Conservation (phyloP, 2,888 invertebrate species). For the Heteromyza rotundicornis region DNA sequence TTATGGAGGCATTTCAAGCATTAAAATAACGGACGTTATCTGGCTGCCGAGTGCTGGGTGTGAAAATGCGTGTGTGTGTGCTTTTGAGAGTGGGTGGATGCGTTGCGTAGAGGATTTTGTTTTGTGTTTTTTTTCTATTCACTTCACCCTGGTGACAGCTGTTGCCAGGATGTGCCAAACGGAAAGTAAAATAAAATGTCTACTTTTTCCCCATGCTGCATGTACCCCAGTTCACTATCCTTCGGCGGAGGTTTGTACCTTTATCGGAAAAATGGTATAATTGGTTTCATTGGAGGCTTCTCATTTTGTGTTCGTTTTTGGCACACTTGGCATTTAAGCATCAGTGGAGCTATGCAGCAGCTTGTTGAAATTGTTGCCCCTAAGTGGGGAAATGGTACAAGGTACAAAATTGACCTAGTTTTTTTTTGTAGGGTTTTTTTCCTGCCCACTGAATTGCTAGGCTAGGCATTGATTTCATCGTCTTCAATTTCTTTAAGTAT, state of each 20-base stretch:
- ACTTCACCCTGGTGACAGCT: conserved; percentile 47
- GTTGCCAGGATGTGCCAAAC: conserved; percentile 30
- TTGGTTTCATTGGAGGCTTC: neutral
- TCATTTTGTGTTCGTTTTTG: neutral
- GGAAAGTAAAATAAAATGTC: neutral
- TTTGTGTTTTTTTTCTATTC: conserved; percentile 14
- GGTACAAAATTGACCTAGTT: neutral
- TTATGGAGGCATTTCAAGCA: conserved; percentile 19
- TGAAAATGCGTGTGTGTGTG: neutral
- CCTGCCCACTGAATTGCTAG: neutral
- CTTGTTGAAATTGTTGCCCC: neutral
- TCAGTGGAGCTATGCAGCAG: neutral
- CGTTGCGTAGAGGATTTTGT: neutral
- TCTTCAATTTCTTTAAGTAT: neutral
- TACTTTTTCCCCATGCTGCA: neutral
- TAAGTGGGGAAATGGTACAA: neutral
- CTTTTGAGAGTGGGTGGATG: neutral
- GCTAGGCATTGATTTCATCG: too few relatives aligned
- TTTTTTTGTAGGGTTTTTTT: neutral
- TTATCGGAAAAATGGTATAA: neutral
- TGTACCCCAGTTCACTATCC: neutral
- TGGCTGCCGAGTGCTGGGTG: neutral
- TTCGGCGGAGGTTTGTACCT: neutral
- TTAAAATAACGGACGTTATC: conserved; percentile 2
- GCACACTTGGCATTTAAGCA: neutral